Base-by-base conservation (phyloP, 2,797 vertebrate genomes). In the Arnoldichthys spilopterus region DNA sequence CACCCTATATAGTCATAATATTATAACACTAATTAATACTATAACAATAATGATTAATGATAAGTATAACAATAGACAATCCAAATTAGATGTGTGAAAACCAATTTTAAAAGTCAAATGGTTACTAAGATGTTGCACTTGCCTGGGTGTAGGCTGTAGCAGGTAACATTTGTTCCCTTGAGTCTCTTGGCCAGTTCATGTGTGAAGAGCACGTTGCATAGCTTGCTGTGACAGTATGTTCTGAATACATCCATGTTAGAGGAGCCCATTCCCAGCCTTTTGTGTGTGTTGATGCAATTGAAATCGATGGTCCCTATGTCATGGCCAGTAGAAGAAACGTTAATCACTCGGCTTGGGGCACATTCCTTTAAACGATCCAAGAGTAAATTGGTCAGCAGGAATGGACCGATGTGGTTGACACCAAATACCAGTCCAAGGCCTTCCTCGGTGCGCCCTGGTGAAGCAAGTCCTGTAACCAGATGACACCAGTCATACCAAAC, bases 321-420 rank as follows among this genome's bases (percentile, higher is more conserved):
- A 62, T 88, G 78, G 11, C 84, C 34, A 69, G 56, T 28, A 0
- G 81, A 79, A 0, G 77, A 76, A 34, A 79, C 77, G 0, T 76
- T 79, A 40, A 83, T 8, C 53, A 86, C 74, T 2, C 84, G 43
- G 53, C 86, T 84, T 3, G 85, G 84, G 32, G 64, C 34, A 20
- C 80, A 85, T 49, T 81, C 54, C 61, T 84, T 84, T 0, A 85
- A 76, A 12, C 76, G 75, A 6, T 83, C 85, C 54, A 87, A 24
- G 53, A 88, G 59, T 18, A 85, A 81, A 51, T 74, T 78, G 58
- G 84, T 87, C 53, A 87, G 79, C 53, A 88, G 87, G 43, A 88
- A 87, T 2, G 79, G 84, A 9, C 86, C 87, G 6, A 87, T 78
- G n/a, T 86, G 87, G 47, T 88, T 88, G 18, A 83, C 83, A n/a